Percentiles rank a stretch among this genome's conserved stretches.
These are phyloP conservation scores for Oryzias curvinotus DNA, from an alignment of 2,113 vertebrate species.

Conservation along the genomic window DNA sequence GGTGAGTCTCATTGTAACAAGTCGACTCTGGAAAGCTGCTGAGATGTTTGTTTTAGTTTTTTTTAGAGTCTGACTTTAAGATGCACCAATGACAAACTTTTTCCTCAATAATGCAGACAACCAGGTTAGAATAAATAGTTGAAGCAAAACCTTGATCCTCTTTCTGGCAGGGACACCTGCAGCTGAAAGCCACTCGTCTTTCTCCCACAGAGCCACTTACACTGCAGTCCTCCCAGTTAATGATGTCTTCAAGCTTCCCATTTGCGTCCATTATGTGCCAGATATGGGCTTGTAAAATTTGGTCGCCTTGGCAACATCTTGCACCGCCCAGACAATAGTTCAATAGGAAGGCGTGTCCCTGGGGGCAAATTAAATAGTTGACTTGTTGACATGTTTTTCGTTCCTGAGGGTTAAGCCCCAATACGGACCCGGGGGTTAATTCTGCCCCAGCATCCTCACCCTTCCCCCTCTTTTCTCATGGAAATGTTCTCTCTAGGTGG, in stretches of 20 bases:
- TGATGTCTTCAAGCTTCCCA: slow-evolving; percentile 82
- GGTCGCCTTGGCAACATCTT: slow-evolving; percentile 72
- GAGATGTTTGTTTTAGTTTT: neutral
- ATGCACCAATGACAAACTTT: neutral
- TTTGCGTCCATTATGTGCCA: slow-evolving; percentile 78
- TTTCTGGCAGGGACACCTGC: slow-evolving; percentile 45
- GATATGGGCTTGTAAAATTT: slow-evolving; percentile 82
- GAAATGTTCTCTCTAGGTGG: slow-evolving; percentile 87
- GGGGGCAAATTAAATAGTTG: slow-evolving; percentile 84
- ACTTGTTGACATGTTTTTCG: slow-evolving; percentile 85
- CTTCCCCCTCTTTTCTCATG: slow-evolving; percentile 76
- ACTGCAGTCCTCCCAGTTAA: slow-evolving; percentile 73
- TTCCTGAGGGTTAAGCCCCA: slow-evolving; percentile 78
- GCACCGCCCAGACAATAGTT: slow-evolving; percentile 77
- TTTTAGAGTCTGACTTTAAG: neutral
- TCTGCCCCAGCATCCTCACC: slow-evolving; percentile 56
- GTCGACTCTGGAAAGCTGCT: slow-evolving; percentile 3
- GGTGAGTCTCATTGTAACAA: slow-evolving; percentile 77
- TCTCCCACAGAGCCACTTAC: slow-evolving; percentile 50
- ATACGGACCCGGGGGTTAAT: slow-evolving; percentile 74
- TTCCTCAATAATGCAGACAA: neutral
- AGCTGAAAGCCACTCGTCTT: slow-evolving; percentile 32
- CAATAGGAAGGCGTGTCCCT: slow-evolving; percentile 79
- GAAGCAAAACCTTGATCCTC: slow-evolving; percentile 12
- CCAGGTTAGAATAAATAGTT: neutral